Evolutionary conservation across 2,888 invertebrate species (phyloP).

Genomic region (Lasioglossum marginatum): DNA sequence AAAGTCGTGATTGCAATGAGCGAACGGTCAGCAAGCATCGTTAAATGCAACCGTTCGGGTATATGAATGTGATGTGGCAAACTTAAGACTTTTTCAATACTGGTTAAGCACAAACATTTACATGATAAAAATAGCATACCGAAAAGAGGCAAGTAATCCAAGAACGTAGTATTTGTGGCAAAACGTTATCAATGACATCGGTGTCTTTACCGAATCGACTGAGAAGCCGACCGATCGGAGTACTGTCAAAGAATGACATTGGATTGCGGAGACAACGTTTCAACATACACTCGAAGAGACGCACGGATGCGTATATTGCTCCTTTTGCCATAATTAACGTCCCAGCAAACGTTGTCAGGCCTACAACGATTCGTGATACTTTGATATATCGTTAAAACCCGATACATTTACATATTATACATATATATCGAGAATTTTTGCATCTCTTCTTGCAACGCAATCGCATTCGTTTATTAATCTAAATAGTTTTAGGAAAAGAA

Average conservation of each 20-base stretch:
- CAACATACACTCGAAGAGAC: slow-evolving; percentile 87
- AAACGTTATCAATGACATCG: slow-evolving; percentile 88
- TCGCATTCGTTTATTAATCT: slow-evolving; percentile 23
- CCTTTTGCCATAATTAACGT: slow-evolving; percentile 87
- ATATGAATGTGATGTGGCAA: slow-evolving; percentile 32
- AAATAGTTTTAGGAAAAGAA: slow-evolving; percentile 23
- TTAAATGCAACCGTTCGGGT: slow-evolving; percentile 21
- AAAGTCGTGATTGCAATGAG: slow-evolving; percentile 16
- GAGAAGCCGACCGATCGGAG: slow-evolving; percentile 89
- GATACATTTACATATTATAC: slow-evolving; percentile 7
- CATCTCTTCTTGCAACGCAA: slow-evolving; percentile 39
- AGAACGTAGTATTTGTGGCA: slow-evolving; percentile 86
- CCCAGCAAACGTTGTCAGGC: slow-evolving; percentile 86
- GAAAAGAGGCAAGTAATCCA: slow-evolving; percentile 81
- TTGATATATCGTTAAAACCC: slow-evolving; percentile 62
- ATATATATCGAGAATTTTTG: slow-evolving; percentile 39
- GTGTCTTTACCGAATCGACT: slow-evolving; percentile 90
- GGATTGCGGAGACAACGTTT: slow-evolving; percentile 87
- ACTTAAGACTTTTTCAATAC: slow-evolving; percentile 47
- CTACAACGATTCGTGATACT: slow-evolving; percentile 78
- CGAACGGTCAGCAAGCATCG: slow-evolving; percentile 13
- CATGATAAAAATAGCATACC: slow-evolving; percentile 77
- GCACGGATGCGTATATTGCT: slow-evolving; percentile 87
- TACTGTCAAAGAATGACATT: slow-evolving; percentile 90
- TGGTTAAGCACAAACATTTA: slow-evolving; percentile 58